phyloP scores from a whole-genome alignment of 2,113 vertebrate species.

The Chroicocephalus ridibundus region DNA sequence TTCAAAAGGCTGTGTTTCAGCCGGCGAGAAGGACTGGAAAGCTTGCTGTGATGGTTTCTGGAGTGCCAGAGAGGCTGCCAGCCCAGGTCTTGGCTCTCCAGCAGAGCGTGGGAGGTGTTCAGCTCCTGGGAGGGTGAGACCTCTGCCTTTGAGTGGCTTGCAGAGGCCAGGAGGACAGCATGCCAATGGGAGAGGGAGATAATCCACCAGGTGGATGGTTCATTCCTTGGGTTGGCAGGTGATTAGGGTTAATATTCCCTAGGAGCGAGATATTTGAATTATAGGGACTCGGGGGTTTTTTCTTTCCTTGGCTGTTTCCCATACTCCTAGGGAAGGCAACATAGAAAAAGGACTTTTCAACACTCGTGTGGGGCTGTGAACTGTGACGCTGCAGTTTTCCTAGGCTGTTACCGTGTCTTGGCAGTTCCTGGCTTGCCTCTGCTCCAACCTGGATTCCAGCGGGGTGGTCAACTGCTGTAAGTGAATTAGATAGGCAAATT shows the following conservation, averaged over 20 bases:
- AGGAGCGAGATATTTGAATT: too few relatives aligned
- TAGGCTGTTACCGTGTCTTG: accelerated
- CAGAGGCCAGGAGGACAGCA: neutral
- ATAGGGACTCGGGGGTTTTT: accelerated
- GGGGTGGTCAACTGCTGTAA: neutral
- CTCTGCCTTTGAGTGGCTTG: neutral
- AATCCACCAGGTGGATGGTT: neutral
- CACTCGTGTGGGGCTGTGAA: neutral
- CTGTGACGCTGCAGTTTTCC: neutral
- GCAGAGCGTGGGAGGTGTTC: accelerated
- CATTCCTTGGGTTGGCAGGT: accelerated
- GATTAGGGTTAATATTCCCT: neutral
- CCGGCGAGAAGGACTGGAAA: neutral
- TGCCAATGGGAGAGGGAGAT: neutral
- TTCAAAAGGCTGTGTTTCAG: neutral
- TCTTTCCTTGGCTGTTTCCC: neutral
- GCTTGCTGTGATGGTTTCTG: neutral
- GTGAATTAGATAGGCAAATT: neutral
- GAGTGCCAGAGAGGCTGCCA: neutral
- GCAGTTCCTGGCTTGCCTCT: neutral
- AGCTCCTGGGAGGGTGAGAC: neutral
- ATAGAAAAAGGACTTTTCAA: neutral
- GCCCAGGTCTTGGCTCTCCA: neutral
- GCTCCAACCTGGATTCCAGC: neutral
- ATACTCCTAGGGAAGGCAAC: neutral